These are phyloP conservation scores for Junonia oenone DNA, from an alignment of 2,888 invertebrate genomes.

Conservation along the genomic window DNA sequence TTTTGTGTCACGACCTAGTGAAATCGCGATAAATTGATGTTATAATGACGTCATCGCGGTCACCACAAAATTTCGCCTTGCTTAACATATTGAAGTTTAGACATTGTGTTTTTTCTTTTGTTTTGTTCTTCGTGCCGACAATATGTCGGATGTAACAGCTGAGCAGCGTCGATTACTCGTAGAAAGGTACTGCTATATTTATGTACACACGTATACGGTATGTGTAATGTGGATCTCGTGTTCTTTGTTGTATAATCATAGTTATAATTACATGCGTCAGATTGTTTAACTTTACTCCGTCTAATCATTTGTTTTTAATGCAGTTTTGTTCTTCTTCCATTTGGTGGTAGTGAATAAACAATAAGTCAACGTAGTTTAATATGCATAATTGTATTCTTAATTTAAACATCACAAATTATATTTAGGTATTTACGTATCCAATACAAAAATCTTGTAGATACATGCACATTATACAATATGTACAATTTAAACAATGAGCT, in stretches of 20 bases:
- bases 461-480: too few species aligned
- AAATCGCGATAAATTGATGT: conserved; percentile 25
- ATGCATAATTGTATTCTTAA: too few species aligned
- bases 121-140: conserved; percentile 29
- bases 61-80: conserved; percentile 24
- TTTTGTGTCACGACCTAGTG: conserved; percentile 31
- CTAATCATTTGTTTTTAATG: too few species aligned
- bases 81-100: conserved; percentile 21
- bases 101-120: conserved; percentile 23
- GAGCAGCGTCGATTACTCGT: conserved; percentile 47
- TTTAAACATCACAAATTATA: too few species aligned
- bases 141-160: conserved; percentile 45
- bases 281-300: too few species aligned
- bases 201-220: not conserved
- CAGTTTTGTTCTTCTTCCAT: too few species aligned
- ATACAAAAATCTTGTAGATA: too few species aligned
- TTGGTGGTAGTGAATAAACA: too few species aligned
- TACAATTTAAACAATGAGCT: too few species aligned
- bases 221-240: not conserved
- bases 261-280: not conserved
- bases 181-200: conserved; percentile 40
- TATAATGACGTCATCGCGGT: conserved; percentile 31
- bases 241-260: conserved; percentile 8
- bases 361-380: too few species aligned
- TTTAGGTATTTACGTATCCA: too few species aligned